Evolutionary conservation across 2,113 vertebrate genomes (phyloP).

Genomic region (Mionectes macconnelli): DNA sequence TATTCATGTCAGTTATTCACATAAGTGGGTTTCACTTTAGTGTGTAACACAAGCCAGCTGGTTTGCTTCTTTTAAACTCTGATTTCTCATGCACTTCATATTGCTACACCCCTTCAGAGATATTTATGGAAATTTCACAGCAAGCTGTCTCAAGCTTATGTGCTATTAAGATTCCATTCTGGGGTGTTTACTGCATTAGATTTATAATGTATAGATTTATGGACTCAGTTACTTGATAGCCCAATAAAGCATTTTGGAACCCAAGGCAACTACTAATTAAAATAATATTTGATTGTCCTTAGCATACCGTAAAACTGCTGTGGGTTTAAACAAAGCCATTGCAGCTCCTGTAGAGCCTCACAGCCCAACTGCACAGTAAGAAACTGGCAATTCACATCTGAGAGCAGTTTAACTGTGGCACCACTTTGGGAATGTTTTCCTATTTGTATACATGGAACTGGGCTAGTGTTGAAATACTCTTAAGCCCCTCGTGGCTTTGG

Average conservation of each 20-base stretch:
- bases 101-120: constrained; percentile 51
- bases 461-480: not conserved
- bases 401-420: not conserved
- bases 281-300: not conserved
- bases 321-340: not conserved
- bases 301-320: not conserved
- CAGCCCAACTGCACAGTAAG: not conserved
- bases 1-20: constrained; percentile 66
- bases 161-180: constrained; percentile 56
- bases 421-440: not conserved
- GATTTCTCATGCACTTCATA: constrained; percentile 64
- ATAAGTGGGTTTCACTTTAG: constrained; percentile 62
- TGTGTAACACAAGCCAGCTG: constrained; percentile 70
- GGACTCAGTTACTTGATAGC: constrained; percentile 1
- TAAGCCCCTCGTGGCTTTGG: not conserved
- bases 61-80: constrained; percentile 71
- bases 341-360: not conserved
- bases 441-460: not conserved
- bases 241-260: not conserved
- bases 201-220: constrained; percentile 43
- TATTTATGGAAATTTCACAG: constrained; percentile 72
- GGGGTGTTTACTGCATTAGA: constrained; percentile 58
- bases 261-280: constrained; percentile 37
- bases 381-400: not conserved
- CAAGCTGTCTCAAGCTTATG: constrained; percentile 63